These are phyloP conservation scores for Theretra japonica DNA, from an alignment of 2,888 invertebrate genomes.

Conservation along the genomic window DNA sequence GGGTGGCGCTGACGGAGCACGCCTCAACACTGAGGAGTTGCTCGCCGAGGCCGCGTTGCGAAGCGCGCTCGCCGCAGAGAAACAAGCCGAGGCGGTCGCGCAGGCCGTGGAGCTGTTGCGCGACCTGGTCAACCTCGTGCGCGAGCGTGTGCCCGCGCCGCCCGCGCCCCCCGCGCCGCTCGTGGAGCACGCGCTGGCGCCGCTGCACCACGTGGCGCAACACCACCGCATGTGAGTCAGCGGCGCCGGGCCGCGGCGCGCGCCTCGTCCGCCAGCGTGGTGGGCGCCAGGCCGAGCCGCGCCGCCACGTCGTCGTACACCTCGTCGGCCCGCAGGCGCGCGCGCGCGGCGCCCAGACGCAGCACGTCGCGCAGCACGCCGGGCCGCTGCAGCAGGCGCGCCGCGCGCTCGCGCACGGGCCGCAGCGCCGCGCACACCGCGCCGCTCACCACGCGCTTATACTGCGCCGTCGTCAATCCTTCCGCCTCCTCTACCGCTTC, in stretches of 20 bases:
- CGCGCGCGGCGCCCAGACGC: conserved; percentile 82
- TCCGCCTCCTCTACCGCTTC: conserved; percentile 88
- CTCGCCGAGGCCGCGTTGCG: conserved; percentile 79
- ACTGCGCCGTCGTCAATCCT: conserved; percentile 89
- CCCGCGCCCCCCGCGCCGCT: conserved; percentile 35
- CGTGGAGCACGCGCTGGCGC: conserved; percentile 43
- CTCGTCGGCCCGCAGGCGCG: conserved; percentile 68
- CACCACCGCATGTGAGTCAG: conserved; percentile 74
- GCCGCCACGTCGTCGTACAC: conserved; percentile 56
- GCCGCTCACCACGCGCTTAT: conserved; percentile 62
- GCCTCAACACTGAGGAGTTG: conserved; percentile 34
- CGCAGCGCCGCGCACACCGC: conserved; percentile 66
- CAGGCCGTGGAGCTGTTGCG: conserved; percentile 82
- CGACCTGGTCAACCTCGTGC: conserved; percentile 55
- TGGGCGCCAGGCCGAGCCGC: conserved; percentile 60
- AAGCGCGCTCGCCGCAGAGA: conserved; percentile 76
- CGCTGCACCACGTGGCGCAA: conserved; percentile 58
- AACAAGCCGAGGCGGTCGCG: conserved; percentile 87
- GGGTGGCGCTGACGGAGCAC: conserved; percentile 39
- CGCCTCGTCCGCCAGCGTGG: conserved; percentile 53
- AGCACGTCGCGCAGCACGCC: conserved; percentile 71
- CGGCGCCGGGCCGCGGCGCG: conserved; percentile 68
- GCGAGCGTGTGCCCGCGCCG: conserved; percentile 35
- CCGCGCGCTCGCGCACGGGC: conserved; percentile 79
- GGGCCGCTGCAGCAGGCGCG: conserved; percentile 47